Evolutionary conservation across 2,113 vertebrate species (phyloP), one percentile per base, ranked within the genome.

Genomic region (Vulpes vulpes): DNA sequence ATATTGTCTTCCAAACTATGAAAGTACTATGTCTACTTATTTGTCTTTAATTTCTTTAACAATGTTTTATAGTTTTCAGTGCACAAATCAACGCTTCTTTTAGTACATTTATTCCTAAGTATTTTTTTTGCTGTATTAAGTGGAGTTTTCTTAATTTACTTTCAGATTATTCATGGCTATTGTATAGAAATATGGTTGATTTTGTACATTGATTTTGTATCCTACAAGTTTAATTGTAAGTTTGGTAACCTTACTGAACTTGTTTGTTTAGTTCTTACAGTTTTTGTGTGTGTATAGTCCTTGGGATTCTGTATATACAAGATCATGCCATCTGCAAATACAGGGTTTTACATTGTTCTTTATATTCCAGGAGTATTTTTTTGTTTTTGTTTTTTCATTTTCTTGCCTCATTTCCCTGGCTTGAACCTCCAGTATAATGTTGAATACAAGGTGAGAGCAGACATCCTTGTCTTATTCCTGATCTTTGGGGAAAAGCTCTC

Each of bases 121-220:
- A 55, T 81, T 91, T 83, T 35, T 35, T 93, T 81, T 91, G 10
- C 35, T 84, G 22, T 51, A 81, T 57, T 91, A 94, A 65, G 73
- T 95, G 30, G 43, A 78, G 7, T 74, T 93, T 93, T 94, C 80
- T 81, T 69, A 76, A 78, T 71, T 91, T 59, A 23, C 84, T 94
- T 92, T 94, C 53, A 85, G 71, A 60, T 74, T 59, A 67, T 78
- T 74, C 38, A 55, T 84, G 92, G 79, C 57, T 84, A 57, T 60
- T 96, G 20, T 78, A 62, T 83, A 87, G 30, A 83, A 76, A 51
- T 64, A 69, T 8, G 55, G 17, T 80, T 95, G n/a, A 71, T 57
- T 90, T 82, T 65, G 22, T 69, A 55, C 71, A 65, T 76, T 65
- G 20, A 78, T 79, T 64, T 95, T 71, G 20, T 88, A 86, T 91